Evolutionary conservation across 53 echinoderm and acorn worm species (phyloP), one percentile per base, ranked within the genome.

Genomic region (Holothuria leucospilota): DNA sequence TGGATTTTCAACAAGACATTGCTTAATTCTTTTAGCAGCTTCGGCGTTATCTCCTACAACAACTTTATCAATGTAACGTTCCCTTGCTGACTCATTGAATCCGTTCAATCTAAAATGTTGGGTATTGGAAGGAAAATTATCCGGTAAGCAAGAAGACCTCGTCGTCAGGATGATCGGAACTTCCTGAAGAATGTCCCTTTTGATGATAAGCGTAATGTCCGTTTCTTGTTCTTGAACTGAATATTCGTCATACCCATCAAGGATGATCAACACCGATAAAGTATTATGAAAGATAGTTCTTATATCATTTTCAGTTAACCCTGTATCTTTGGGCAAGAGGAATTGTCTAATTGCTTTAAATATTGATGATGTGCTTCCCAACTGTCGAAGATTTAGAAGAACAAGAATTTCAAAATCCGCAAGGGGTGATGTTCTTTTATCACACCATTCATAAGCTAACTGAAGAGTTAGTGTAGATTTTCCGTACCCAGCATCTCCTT

Each of bases 241-340:
- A 40, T 72, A 72, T 25, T 72, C 72, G 72, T 72, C 72, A 39
- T 72, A 72, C n/a, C 72, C 72, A 49, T 72, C 72, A 41, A 72
- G 72, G n/a, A 72, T 39, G 12, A 72, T 72, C 24, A n/a, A 41
- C 8, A 49, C 49, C 21, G 72, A 72, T 9, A 23, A 15, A 42
- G 49, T n/a, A n/a, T 14, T 20, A 1, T 40, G 20, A 8, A 72
- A 8, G 5, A 72, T 42, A 4, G 20, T 20, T 42, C 12, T 42
- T 2, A 72, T 72, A 14, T 72, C 72, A 3, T 2, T 20, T 21
- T 18, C 30, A 42, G 2, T 6, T 14, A 72, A 23, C 9, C 25
- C 41, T 23, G 72, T n/a, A 42, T 72, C 46, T 12, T 72, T 40
- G 20, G 72, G 41, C 72, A 72, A 42, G 1, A 72, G 72, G 6